These are phyloP conservation scores for Nomia melanderi DNA, from an alignment of 1,140 invertebrate species.

Conservation along the genomic window DNA sequence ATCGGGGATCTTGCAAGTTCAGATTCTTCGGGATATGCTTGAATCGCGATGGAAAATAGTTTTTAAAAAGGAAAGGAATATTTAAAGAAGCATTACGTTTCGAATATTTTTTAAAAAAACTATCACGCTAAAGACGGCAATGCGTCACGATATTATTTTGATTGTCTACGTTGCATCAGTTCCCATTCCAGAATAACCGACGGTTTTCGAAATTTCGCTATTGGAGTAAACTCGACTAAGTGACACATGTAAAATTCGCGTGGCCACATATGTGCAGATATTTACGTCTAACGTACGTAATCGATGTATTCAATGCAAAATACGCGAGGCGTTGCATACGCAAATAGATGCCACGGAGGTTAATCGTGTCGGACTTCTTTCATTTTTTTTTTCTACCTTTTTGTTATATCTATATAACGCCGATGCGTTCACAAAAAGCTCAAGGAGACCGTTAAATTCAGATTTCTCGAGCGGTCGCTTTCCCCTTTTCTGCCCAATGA, in stretches of 20 bases:
- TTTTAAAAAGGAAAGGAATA: too few species aligned
- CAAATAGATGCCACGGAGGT: slow-evolving; percentile 67
- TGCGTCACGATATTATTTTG: background rate
- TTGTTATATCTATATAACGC: background rate
- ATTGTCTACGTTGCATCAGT: background rate
- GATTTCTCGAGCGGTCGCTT: background rate
- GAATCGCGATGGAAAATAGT: too few species aligned
- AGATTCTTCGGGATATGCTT: too few species aligned
- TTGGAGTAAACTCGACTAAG: too few species aligned
- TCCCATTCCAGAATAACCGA: background rate
- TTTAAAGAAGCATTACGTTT: too few species aligned
- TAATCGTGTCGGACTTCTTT: slow-evolving; percentile 31
- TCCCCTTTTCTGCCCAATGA: background rate
- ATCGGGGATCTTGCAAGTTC: too few species aligned
- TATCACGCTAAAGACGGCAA: too few species aligned
- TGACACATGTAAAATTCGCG: background rate
- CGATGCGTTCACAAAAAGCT: too few species aligned
- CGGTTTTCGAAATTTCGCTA: background rate
- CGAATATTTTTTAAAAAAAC: too few species aligned
- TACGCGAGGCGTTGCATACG: slow-evolving; percentile 48
- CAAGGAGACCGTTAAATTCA: too few species aligned
- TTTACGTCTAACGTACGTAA: slow-evolving; percentile 56
- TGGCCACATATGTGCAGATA: slow-evolving; percentile 37
- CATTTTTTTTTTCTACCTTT: background rate
- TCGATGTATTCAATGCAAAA: slow-evolving; percentile 70